These are phyloP conservation scores for Columba guinea DNA, from an alignment of 2,797 vertebrate genomes.

Conservation along the genomic window DNA sequence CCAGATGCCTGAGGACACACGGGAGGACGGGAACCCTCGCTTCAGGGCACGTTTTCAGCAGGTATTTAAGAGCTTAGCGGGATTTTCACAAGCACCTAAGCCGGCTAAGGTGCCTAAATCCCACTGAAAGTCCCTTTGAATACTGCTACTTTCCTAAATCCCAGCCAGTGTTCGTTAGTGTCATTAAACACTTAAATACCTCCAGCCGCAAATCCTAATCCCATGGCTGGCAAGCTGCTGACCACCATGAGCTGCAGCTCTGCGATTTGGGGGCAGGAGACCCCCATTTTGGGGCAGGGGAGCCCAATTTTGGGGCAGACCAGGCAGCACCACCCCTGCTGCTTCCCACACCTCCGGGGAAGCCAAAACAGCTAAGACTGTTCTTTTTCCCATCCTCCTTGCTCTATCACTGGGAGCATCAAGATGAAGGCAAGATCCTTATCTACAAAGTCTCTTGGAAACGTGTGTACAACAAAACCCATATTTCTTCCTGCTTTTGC, in stretches of 20 bases:
- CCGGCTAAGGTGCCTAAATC: not conserved
- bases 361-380: too few relatives aligned
- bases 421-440: accelerated
- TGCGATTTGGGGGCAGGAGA: accelerated
- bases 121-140: not conserved
- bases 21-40: not conserved
- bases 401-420: not conserved
- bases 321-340: not conserved
- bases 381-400: not conserved
- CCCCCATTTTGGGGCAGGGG: not conserved
- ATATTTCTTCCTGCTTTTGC: not conserved
- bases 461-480: accelerated
- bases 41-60: not conserved
- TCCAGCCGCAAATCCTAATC: not conserved
- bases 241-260: not conserved
- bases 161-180: accelerated
- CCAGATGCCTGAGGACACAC: too few relatives aligned
- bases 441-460: not conserved
- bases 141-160: not conserved
- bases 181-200: not conserved
- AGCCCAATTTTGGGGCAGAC: not conserved
- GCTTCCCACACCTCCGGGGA: not conserved
- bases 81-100: conserved; percentile 33
- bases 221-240: not conserved
- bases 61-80: not conserved